These are phyloP conservation scores for Elephas maximus DNA, from an alignment of 2,113 vertebrate genomes.

Conservation along the genomic window DNA sequence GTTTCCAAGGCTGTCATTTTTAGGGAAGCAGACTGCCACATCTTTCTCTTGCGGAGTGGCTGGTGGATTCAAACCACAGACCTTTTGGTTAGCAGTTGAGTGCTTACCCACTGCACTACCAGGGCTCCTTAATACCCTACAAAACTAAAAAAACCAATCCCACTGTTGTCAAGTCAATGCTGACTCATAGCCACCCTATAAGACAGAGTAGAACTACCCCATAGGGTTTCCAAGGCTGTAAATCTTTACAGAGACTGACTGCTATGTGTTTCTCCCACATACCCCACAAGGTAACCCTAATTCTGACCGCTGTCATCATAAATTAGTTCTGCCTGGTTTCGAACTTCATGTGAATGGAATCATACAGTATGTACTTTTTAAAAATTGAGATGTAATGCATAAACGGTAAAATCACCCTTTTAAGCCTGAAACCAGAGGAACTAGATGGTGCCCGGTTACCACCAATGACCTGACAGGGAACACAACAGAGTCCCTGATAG, in stretches of 20 bases:
- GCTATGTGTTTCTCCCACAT: no score
- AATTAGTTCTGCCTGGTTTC: background rate
- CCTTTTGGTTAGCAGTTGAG: background rate
- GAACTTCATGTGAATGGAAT: background rate
- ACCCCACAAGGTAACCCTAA: background rate
- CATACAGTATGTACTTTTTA: background rate
- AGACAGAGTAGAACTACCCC: no score
- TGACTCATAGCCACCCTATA: no score
- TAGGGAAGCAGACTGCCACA: background rate
- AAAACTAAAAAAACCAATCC: no score
- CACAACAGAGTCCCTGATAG: no score
- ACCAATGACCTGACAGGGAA: no score
- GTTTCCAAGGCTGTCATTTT: background rate
- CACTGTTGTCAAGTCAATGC: no score
- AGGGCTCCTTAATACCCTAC: background rate
- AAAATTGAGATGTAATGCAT: background rate
- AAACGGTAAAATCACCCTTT: background rate
- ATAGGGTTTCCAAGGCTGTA: no score
- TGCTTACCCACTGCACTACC: background rate
- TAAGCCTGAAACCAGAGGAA: no score
- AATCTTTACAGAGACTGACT: no score
- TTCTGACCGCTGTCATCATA: background rate
- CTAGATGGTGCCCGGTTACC: no score
- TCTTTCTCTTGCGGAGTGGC: background rate
- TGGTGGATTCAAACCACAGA: background rate